Conservation (phyloP, 2,113 vertebrate species). For the Megaceryle maxima region DNA sequence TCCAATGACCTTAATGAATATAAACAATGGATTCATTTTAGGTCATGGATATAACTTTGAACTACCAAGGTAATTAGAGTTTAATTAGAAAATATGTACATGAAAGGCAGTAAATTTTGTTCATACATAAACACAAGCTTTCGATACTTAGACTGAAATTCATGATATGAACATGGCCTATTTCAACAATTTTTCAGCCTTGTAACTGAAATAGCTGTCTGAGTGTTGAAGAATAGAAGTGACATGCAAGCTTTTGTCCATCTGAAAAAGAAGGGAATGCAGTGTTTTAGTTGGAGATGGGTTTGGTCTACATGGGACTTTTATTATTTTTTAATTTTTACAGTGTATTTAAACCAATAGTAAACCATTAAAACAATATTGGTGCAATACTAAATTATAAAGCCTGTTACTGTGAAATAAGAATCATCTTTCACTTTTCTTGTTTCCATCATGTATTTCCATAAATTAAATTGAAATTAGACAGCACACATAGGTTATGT, state of each 20-base stretch:
- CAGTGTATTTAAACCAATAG: not conserved
- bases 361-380: not conserved
- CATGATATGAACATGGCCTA: fast-evolving
- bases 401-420: not conserved
- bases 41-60: not conserved
- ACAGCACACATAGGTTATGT: no score
- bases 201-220: not conserved
- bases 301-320: not conserved
- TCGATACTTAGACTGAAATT: not conserved
- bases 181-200: not conserved
- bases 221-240: not conserved
- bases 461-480: no score
- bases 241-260: not conserved
- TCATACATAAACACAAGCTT: not conserved
- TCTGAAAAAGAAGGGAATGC: not conserved
- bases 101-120: not conserved
- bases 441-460: not conserved
- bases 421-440: not conserved
- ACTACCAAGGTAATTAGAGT: not conserved
- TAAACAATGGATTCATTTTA: conserved; percentile 41
- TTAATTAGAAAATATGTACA: not conserved
- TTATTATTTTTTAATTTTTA: not conserved
- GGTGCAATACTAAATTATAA: not conserved
- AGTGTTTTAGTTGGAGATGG: not conserved
- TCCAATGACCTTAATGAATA: not conserved